These are phyloP conservation scores for Emydura subglobosa DNA, from an alignment of 2,113 vertebrate genomes.

Conservation along the genomic window DNA sequence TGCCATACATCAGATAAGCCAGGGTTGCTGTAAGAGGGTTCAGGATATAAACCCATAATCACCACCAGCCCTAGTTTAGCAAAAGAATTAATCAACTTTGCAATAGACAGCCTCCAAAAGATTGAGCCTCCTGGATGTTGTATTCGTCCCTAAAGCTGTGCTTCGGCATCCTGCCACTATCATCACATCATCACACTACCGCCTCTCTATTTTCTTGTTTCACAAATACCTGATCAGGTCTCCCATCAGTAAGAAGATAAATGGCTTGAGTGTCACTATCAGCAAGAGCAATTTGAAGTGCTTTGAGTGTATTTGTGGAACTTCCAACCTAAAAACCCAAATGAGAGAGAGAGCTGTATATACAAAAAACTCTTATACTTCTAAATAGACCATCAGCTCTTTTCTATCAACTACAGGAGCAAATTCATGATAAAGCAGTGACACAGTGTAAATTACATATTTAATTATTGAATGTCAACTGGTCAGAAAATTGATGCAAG, in stretches of 20 bases:
- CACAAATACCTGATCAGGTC: constrained; percentile 85
- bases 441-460: neutral
- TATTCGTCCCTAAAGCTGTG: neutral
- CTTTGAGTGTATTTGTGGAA: constrained; percentile 84
- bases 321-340: constrained; percentile 77
- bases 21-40: neutral
- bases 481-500: neutral
- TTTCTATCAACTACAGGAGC: neutral
- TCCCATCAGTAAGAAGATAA: constrained; percentile 87
- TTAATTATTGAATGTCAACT: neutral
- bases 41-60: neutral
- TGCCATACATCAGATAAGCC: neutral
- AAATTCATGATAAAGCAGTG: neutral
- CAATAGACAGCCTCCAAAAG: neutral
- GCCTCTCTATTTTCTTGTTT: neutral
- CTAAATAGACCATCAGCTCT: neutral
- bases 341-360: neutral
- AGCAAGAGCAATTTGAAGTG: constrained; percentile 81
- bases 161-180: neutral
- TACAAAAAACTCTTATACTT: neutral
- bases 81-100: neutral
- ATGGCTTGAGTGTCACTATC: constrained; percentile 80
- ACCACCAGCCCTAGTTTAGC: neutral
- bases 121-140: neutral
- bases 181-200: neutral